Evolutionary conservation across 2,113 vertebrate genomes (phyloP).

Genomic region (Triplophysa tibetana): DNA sequence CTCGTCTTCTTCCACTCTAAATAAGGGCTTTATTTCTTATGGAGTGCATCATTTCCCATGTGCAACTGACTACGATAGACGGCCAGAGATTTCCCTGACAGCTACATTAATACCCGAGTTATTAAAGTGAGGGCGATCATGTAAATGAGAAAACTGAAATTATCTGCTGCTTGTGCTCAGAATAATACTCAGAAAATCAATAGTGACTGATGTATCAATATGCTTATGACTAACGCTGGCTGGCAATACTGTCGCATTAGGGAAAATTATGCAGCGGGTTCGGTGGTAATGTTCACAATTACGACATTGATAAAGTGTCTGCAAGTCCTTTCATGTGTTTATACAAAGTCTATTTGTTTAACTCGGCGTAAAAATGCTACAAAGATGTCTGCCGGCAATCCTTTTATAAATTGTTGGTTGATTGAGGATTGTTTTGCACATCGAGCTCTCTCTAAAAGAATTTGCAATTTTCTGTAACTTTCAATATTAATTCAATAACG

Average conservation of each 20-base stretch:
- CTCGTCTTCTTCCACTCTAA: constrained; percentile 21
- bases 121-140: constrained; percentile 48
- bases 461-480: no score
- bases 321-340: neutral
- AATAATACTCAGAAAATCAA: constrained; percentile 50
- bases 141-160: constrained; percentile 49
- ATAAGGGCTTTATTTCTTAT: constrained; percentile 37
- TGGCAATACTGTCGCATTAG: constrained; percentile 31
- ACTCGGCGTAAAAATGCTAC: no score
- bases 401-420: no score
- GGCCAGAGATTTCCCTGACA: constrained; percentile 42
- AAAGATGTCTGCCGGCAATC: no score
- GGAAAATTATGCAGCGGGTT: constrained; percentile 24
- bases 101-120: constrained; percentile 49
- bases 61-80: neutral
- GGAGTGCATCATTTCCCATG: constrained; percentile 34
- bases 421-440: no score
- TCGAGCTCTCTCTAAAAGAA: no score
- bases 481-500: no score
- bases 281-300: neutral
- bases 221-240: constrained; percentile 28
- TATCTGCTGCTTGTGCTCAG: constrained; percentile 21
- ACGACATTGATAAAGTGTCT: constrained; percentile 7
- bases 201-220: constrained; percentile 47
- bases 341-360: neutral